phyloP scores from a whole-genome alignment of 2,797 vertebrate genomes.

The Diplodus puntazzo region DNA sequence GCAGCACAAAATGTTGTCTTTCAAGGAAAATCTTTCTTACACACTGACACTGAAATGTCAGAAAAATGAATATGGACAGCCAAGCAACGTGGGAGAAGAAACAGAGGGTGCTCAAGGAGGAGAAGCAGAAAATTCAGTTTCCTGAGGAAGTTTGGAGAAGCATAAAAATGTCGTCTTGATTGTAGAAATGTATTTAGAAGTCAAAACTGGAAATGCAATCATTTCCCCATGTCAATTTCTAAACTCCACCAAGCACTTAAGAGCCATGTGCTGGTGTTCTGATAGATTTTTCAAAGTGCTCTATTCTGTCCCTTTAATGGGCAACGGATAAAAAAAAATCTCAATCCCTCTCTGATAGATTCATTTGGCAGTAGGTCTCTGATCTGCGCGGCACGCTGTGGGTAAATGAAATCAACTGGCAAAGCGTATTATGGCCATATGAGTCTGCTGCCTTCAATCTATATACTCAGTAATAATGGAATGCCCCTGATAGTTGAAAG shows the following conservation, averaged over 20 bases:
- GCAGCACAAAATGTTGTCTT: constrained; percentile 41
- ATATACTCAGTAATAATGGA: constrained; percentile 77
- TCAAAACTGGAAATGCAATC: constrained; percentile 78
- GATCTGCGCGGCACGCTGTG: constrained; percentile 73
- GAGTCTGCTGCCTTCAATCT: constrained; percentile 74
- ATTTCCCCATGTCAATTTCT: constrained; percentile 80
- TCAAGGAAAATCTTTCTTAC: constrained; percentile 32
- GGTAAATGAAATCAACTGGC: constrained; percentile 82
- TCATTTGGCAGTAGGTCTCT: constrained; percentile 74
- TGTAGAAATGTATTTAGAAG: constrained; percentile 68
- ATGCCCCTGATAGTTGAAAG: constrained; percentile 68
- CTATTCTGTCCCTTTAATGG: constrained; percentile 80
- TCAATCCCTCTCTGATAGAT: constrained; percentile 77
- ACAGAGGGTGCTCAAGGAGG: constrained; percentile 1
- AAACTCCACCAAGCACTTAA: constrained; percentile 73
- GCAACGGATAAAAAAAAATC: constrained; percentile 72
- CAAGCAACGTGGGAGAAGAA: constrained; percentile 4
- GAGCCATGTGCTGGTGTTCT: constrained; percentile 72
- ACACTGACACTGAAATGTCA: constrained; percentile 14
- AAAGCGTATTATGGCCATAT: constrained; percentile 68
- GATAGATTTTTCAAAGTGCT: constrained; percentile 81
- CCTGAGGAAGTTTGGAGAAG: constrained; percentile 5
- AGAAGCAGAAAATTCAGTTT: constrained; percentile 2
- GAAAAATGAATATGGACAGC: constrained; percentile 4
- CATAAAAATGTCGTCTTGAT: constrained; percentile 31